Evolutionary conservation across 2,888 invertebrate species (phyloP).

Genomic region (Falcaria lacertinaria): DNA sequence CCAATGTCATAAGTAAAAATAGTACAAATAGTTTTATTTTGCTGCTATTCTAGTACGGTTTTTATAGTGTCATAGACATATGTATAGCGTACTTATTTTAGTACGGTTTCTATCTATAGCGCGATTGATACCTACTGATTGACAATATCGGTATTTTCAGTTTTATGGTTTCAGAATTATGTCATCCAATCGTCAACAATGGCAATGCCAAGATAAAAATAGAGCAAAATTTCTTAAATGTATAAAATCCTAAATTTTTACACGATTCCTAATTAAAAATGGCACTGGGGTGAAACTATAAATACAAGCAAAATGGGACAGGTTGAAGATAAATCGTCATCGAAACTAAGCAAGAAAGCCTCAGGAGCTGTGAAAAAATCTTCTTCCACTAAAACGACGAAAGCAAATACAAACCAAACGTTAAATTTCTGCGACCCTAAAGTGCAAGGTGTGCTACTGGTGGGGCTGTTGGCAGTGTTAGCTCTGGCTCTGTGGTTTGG

Average conservation of each 20-base stretch:
- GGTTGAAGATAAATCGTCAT: slow-evolving; percentile 24
- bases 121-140: too few species aligned
- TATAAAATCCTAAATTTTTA: background rate
- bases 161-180: too few species aligned
- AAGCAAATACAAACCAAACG: background rate
- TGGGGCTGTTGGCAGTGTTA: slow-evolving; percentile 37
- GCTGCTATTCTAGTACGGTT: too few species aligned
- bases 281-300: background rate
- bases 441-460: slow-evolving; percentile 36
- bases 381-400: slow-evolving; percentile 5
- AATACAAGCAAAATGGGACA: slow-evolving; percentile 31
- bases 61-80: too few species aligned
- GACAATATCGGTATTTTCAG: too few species aligned
- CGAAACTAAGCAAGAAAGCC: slow-evolving; percentile 31
- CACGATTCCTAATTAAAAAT: background rate
- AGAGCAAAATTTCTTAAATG: background rate
- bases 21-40: too few species aligned
- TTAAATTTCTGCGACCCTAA: slow-evolving; percentile 32
- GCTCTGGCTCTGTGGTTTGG: slow-evolving; percentile 43
- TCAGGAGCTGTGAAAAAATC: slow-evolving; percentile 20
- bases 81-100: too few species aligned
- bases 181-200: background rate
- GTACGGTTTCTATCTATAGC: too few species aligned
- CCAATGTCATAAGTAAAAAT: too few species aligned
- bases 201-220: background rate